phyloP scores from a whole-genome alignment of 2,113 vertebrate genomes.

The Castor canadensis region DNA sequence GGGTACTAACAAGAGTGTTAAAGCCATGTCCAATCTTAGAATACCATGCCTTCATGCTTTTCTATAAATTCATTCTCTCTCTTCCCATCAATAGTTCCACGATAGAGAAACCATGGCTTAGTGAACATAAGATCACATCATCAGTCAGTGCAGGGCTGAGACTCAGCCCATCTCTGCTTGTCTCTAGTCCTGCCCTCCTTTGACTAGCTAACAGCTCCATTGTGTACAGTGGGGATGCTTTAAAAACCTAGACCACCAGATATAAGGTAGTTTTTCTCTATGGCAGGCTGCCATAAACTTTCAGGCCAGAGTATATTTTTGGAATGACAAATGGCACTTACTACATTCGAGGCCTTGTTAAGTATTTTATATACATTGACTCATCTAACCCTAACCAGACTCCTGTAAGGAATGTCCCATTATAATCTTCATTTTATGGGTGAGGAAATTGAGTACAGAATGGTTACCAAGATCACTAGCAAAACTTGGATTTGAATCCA shows the following conservation, averaged over 20 bases:
- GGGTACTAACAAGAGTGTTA: not conserved
- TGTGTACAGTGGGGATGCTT: not conserved
- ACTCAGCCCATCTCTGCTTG: not conserved
- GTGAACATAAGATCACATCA: not conserved
- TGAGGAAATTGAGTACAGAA: not conserved
- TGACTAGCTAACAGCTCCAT: not conserved
- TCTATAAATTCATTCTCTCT: not conserved
- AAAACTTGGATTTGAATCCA: not conserved
- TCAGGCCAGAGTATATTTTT: too few relatives aligned
- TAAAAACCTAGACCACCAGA: not conserved
- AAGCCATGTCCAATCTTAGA: not conserved
- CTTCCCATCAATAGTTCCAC: not conserved
- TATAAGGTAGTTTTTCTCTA: not conserved
- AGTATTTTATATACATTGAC: not conserved
- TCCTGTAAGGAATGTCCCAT: not conserved
- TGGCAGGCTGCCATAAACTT: accelerated
- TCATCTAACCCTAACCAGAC: not conserved
- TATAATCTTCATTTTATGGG: not conserved
- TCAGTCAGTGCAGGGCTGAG: not conserved
- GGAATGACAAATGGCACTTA: too few relatives aligned
- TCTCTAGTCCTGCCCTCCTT: not conserved
- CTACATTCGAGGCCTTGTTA: too few relatives aligned
- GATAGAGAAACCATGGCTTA: not conserved
- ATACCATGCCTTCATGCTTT: not conserved
- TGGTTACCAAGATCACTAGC: not conserved